Evolutionary conservation across 2,113 vertebrate species (phyloP), one percentile per base, ranked within the genome.

Genomic region (Eolophus roseicapilla): DNA sequence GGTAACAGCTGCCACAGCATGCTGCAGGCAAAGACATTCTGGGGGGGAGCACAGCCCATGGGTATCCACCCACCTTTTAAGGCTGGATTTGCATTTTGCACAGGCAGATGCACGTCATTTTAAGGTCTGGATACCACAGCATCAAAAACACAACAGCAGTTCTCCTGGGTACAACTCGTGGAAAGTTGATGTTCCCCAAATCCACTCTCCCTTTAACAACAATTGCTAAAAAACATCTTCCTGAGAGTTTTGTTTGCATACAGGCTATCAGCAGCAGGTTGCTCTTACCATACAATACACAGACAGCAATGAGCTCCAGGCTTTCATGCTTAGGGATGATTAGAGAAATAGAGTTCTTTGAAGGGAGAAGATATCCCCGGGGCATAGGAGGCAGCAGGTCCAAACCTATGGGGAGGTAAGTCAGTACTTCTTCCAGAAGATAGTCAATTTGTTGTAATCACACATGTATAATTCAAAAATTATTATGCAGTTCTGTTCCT

Each of bases 211-310:
- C 13, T 60, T 86, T 43, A 67, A 67, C 5, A 60, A 7, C 24
- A 13, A 9, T 13, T 50, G 23, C n/a, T 20, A 39, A 77, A 81
- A 49, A 37, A 3, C 8, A 37, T 21, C 37, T 46, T 25, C 35
- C 37, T 16, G 21, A 62, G 67, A 64, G 46, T 41, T 80, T 25
- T 10, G 2, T 23, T 59, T 70, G 29, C 2, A 2, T 57, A 13
- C 13, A 43, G 49, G n/a, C 24, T 91, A 50, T 47, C 69, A 88
- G 76, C 37, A 75, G 69, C 65, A 74, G 35, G 39, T 71, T 5
- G 1, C 6, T 49, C 37, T 49, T 47, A 31, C 17, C 5, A 5
- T 44, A 31, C 1, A 8, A 47, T 37, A 3, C 31, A 24, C 0
- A 3, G 52, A 15, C 49, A 84, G 64, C 69, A 67, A 76, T 11